Conservation (phyloP, 2,113 vertebrate genomes). For the Callorhinus ursinus region DNA sequence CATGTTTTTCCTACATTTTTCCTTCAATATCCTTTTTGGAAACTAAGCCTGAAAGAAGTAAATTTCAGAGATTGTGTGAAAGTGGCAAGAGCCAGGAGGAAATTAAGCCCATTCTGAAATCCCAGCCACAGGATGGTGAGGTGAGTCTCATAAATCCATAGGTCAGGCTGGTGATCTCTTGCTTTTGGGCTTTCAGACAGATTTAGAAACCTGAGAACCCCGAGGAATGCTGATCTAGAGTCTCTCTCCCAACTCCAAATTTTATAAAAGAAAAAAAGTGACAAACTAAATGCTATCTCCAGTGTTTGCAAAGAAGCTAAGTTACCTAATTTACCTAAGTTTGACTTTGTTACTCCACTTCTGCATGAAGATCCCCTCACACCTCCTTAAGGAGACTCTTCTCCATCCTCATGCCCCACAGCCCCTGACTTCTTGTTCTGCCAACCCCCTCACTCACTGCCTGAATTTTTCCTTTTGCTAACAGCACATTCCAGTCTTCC, state of each 20-base stretch:
- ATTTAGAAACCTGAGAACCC: slow-evolving; percentile 1
- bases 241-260: not conserved
- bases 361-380: not conserved
- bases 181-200: slow-evolving; percentile 44
- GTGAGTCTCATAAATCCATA: not conserved
- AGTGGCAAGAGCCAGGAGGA: not conserved
- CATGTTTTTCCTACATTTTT: not conserved
- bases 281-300: not conserved
- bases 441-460: too few species aligned
- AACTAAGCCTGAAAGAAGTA: slow-evolving; percentile 55
- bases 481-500: not conserved
- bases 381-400: too few species aligned
- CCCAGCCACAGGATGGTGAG: not conserved
- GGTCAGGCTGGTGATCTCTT: not conserved
- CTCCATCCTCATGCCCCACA: not conserved
- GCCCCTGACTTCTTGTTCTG: not conserved
- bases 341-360: not conserved
- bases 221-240: not conserved
- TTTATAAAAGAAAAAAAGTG: slow-evolving; percentile 5
- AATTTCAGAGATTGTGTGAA: slow-evolving; percentile 22
- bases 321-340: not conserved
- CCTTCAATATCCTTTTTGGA: slow-evolving; percentile 21
- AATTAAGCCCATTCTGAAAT: not conserved
- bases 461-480: not conserved
- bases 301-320: not conserved